Conservation (phyloP, 1,140 invertebrate species). For the Musca vetustissima region DNA sequence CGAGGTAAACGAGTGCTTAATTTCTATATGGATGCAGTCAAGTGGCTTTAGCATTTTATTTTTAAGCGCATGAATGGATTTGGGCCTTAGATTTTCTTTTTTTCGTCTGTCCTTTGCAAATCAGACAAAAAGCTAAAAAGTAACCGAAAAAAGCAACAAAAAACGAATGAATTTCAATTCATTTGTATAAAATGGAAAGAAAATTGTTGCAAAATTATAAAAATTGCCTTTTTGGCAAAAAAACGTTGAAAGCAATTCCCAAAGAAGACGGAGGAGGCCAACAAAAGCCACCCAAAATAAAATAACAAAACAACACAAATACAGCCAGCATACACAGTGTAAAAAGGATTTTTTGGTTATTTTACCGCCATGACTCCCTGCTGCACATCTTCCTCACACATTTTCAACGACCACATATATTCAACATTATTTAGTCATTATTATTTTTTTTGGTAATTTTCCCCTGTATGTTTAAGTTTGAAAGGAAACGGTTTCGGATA, state of each 20-base stretch:
- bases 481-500: no score
- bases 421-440: no score
- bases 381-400: no score
- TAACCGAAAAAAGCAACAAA: conserved; percentile 26
- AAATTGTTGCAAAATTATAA: conserved; percentile 54
- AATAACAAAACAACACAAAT: background rate
- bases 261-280: background rate
- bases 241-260: background rate
- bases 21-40: conserved; percentile 54
- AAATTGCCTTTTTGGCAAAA: conserved; percentile 38
- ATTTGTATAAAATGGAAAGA: conserved; percentile 50
- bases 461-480: background rate
- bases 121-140: conserved; percentile 30
- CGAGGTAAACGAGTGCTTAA: conserved; percentile 28
- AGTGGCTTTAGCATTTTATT: conserved; percentile 54
- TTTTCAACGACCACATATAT: no score
- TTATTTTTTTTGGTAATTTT: conserved; percentile 14
- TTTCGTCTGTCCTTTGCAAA: background rate
- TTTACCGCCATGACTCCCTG: background rate
- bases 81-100: conserved; percentile 40
- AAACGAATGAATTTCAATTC: conserved; percentile 44
- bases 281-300: background rate
- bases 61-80: conserved; percentile 54
- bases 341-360: conserved; percentile 19
- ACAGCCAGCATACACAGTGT: no score